Evolutionary conservation across 2,888 invertebrate species (phyloP).

Genomic region (Criorhina ranunculi): DNA sequence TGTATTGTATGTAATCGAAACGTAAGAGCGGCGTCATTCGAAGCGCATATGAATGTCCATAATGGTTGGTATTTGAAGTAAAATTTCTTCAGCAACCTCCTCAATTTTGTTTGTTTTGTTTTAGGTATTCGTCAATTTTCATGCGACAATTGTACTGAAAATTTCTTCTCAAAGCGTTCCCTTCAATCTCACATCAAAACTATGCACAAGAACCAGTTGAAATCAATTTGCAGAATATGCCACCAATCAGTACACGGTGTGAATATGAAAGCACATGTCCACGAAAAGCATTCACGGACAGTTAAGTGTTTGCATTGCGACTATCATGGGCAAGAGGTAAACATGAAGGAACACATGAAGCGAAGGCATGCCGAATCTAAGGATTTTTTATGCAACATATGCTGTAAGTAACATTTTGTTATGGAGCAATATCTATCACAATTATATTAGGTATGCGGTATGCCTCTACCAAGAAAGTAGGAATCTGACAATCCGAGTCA

Average conservation of each 20-base stretch:
- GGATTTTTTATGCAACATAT: constrained; percentile 77
- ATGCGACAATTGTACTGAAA: constrained; percentile 56
- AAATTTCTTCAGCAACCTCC: too few species aligned
- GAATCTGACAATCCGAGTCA: too few species aligned
- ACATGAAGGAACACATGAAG: constrained; percentile 71
- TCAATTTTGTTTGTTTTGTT: background rate
- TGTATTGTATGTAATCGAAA: constrained; percentile 52
- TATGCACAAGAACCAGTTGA: constrained; percentile 35
- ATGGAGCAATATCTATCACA: background rate
- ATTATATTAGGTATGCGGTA: background rate
- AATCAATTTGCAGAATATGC: constrained; percentile 69
- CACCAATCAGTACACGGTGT: constrained; percentile 36
- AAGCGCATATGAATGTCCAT: constrained; percentile 64
- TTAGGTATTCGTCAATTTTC: constrained; percentile 58
- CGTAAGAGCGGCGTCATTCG: constrained; percentile 39
- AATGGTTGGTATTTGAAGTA: constrained; percentile 45
- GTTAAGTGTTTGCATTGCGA: constrained; percentile 71
- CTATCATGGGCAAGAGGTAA: constrained; percentile 63
- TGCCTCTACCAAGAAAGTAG: too few species aligned
- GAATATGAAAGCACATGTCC: constrained; percentile 56
- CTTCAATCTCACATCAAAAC: constrained; percentile 55
- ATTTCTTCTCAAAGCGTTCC: constrained; percentile 56
- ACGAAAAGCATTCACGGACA: constrained; percentile 58
- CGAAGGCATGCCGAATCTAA: constrained; percentile 62
- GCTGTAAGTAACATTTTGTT: constrained; percentile 73